Conservation (phyloP, 2,888 invertebrate species). For the Busseola fusca region DNA sequence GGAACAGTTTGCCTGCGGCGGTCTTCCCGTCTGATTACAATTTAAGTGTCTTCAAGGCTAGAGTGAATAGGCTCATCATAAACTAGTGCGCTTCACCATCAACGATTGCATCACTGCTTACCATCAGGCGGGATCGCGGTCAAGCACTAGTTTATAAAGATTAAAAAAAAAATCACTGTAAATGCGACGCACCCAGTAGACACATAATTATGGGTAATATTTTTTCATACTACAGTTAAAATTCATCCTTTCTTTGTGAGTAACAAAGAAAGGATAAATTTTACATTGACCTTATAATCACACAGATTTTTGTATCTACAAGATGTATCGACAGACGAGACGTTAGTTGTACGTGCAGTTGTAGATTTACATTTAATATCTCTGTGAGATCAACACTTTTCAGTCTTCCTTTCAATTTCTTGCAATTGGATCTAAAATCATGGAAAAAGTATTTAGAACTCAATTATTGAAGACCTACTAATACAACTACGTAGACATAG, state of each 20-base stretch:
- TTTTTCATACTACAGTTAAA: not conserved
- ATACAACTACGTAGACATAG: not conserved
- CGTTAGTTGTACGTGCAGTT: not conserved
- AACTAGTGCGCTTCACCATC: too few relatives aligned
- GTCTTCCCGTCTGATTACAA: too few relatives aligned
- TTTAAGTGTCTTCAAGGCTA: too few relatives aligned
- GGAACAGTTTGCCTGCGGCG: too few relatives aligned
- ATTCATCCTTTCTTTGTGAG: too few relatives aligned
- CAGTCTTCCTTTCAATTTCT: constrained; percentile 9
- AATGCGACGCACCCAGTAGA: not conserved
- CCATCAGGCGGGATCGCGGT: too few relatives aligned
- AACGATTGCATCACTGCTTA: too few relatives aligned
- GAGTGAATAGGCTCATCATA: too few relatives aligned
- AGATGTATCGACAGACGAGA: not conserved
- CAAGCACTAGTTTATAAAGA: too few relatives aligned
- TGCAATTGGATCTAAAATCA: not conserved
- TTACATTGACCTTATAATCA: not conserved
- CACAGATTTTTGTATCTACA: not conserved
- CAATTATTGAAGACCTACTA: constrained; percentile 10
- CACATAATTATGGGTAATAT: not conserved
- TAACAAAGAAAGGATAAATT: too few relatives aligned
- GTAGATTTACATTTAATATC: too few relatives aligned
- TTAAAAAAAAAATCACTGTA: not conserved
- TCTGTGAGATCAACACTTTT: constrained; percentile 3
- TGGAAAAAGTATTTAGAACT: constrained; percentile 8